Base-by-base conservation (phyloP, 2,797 vertebrate genomes). In the Enteromius argenteus region DNA sequence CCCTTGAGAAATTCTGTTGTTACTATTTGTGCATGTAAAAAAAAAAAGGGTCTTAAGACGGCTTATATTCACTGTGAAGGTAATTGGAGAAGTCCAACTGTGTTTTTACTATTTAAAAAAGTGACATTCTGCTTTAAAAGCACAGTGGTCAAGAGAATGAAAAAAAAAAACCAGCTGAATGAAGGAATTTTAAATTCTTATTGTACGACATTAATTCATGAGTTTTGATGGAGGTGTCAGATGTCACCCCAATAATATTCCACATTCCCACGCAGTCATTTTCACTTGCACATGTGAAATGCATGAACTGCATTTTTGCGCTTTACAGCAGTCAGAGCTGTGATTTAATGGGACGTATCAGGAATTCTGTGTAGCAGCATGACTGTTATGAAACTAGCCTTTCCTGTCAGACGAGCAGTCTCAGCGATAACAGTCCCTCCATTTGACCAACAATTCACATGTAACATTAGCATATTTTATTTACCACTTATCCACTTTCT, bases 351-450 rank as follows among this genome's bases (percentile, higher is more conserved):
- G 10, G 67, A 71, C 6, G 15, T 44, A 21, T 42, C 67, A 8
- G 49, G 79, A 58, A 42, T 80, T 80, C 44, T 42, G 49, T 42
- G 66, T 8, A 80, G n/a, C 46, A 80, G 14, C 32, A 13, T 71
- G 35, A 11, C 15, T 56, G 66, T 71, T 80, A 44, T 58, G 23
- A 71, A 80, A 71, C 66, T 14, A 56, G 35, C 7, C 51, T 80
- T 71, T 80, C 79, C 49, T 80, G 64, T 68, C 35, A 23, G 64
- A 51, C 1, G 46, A 39, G 21, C 32, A 27, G 9, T 42, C 49
- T 58, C 14, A 4, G 30, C 8, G 1, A 39, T 69, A 58, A 42
- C n/a, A 19, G n/a, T 15, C 32, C n/a, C 32, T 53, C 32, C 5
- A 0, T 27, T 56, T 13, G 13, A 6, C 27, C 5, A 14, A 62